Percentiles rank a stretch among this genome's conserved stretches.
Evolutionary conservation across 2,797 vertebrate genomes (phyloP).

Genomic region (Otolemur crassicaudatus): DNA sequence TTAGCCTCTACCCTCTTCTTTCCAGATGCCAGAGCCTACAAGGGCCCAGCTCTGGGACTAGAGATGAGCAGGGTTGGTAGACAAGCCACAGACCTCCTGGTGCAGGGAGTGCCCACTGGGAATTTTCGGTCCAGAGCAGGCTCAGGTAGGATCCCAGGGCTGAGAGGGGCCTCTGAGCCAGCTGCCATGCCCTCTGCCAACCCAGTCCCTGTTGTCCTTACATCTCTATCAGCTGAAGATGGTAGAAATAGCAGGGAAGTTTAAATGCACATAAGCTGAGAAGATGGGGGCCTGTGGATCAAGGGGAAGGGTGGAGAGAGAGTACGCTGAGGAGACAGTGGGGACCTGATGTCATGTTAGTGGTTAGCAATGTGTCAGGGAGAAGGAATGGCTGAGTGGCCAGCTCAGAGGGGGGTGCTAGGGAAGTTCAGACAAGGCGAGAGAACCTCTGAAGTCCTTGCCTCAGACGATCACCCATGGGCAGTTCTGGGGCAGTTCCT

Average conservation of each 20-base stretch:
- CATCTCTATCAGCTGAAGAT: not conserved
- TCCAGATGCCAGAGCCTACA: not conserved
- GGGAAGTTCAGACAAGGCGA: not conserved
- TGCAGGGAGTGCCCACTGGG: not conserved
- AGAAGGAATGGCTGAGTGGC: not conserved
- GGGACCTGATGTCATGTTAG: not conserved
- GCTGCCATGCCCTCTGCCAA: not conserved
- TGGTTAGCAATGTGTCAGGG: not conserved
- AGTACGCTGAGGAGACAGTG: not conserved
- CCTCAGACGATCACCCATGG: not conserved
- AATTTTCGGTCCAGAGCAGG: not conserved
- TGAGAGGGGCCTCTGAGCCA: no score
- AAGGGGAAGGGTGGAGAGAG: no score
- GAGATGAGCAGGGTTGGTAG: not conserved
- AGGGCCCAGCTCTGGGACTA: not conserved
- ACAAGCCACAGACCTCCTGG: not conserved
- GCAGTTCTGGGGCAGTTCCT: not conserved
- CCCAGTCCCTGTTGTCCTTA: not conserved
- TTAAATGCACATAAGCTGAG: not conserved
- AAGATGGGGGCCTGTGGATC: no score
- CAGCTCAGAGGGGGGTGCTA: not conserved
- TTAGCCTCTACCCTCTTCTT: not conserved
- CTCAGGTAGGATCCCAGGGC: not conserved
- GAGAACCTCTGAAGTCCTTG: not conserved
- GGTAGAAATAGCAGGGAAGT: not conserved